Percentiles rank a stretch among this genome's conserved stretches.
Evolutionary conservation across 2,888 invertebrate species (phyloP).

Genomic region (Blera fallax): DNA sequence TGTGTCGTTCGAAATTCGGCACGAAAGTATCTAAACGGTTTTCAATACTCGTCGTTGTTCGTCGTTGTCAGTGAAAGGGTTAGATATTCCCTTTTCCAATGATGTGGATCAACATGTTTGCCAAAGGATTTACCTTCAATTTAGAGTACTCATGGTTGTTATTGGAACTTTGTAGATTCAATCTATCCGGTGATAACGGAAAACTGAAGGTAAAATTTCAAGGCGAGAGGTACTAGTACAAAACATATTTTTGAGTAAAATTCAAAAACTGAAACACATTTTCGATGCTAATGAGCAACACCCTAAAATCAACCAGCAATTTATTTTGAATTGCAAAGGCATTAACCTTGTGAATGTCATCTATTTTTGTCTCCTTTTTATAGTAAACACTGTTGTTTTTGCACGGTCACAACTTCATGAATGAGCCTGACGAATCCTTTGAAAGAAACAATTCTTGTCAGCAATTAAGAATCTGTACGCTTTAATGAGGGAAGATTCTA

Average conservation of each 20-base stretch:
- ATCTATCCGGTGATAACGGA: not conserved
- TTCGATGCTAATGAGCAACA: slow-evolving; percentile 37
- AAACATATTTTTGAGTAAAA: not conserved
- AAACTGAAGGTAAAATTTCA: not conserved
- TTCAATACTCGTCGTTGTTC: slow-evolving; percentile 46
- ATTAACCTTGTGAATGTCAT: not conserved
- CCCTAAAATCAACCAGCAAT: slow-evolving; percentile 32
- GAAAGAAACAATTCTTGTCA: slow-evolving; percentile 4
- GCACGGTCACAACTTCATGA: not conserved
- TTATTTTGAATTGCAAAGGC: slow-evolving; percentile 10
- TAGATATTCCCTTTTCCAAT: slow-evolving; percentile 8
- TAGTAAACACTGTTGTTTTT: not conserved
- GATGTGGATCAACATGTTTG: slow-evolving; percentile 70
- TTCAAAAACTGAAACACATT: slow-evolving; percentile 29
- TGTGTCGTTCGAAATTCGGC: slow-evolving; percentile 65
- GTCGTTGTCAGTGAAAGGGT: not conserved
- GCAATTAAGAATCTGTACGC: slow-evolving; percentile 24
- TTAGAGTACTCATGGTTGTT: slow-evolving; percentile 42
- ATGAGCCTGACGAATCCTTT: not conserved
- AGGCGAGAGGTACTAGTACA: not conserved
- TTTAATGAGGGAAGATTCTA: slow-evolving; percentile 9
- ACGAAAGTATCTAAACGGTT: slow-evolving; percentile 68
- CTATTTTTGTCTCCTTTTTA: no score
- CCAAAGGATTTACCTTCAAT: slow-evolving; percentile 65
- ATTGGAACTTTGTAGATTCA: not conserved